These are phyloP conservation scores for Lophotis ruficrista DNA, from an alignment of 2,113 vertebrate species.

Conservation along the genomic window DNA sequence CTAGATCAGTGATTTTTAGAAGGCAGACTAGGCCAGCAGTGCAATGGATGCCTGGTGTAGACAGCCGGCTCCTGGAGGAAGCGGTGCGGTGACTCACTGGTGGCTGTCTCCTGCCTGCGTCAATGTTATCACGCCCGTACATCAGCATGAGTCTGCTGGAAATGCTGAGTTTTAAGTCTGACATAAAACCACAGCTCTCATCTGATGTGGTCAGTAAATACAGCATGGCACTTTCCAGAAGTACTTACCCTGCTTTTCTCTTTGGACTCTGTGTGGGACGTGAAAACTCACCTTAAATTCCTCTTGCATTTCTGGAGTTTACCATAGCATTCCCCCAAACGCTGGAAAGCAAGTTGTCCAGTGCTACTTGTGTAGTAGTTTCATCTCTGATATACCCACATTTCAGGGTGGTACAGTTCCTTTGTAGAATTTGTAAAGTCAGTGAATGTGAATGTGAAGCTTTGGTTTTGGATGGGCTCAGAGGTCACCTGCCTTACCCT, in stretches of 20 bases:
- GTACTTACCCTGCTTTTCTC: neutral
- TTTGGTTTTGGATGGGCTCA: neutral
- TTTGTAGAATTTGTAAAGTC: neutral
- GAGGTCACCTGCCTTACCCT: neutral
- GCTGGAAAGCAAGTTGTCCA: neutral
- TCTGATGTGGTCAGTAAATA: neutral
- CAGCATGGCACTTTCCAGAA: neutral
- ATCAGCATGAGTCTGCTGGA: constrained; percentile 30
- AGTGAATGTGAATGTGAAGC: neutral
- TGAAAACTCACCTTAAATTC: constrained; percentile 19
- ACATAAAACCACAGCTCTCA: neutral
- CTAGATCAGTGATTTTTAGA: neutral
- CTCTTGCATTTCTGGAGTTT: neutral
- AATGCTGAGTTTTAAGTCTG: neutral
- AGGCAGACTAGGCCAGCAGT: neutral
- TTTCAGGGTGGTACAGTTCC: neutral
- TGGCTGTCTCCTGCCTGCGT: constrained; percentile 9
- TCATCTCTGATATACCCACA: neutral
- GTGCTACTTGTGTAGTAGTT: neutral
- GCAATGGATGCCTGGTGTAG: neutral
- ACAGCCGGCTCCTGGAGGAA: neutral
- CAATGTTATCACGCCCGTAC: neutral
- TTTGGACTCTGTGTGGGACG: neutral
- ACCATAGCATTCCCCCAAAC: neutral
- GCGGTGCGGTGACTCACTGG: neutral